Evolutionary conservation across 2,888 invertebrate species (phyloP).

Genomic region (Agrochola litura): DNA sequence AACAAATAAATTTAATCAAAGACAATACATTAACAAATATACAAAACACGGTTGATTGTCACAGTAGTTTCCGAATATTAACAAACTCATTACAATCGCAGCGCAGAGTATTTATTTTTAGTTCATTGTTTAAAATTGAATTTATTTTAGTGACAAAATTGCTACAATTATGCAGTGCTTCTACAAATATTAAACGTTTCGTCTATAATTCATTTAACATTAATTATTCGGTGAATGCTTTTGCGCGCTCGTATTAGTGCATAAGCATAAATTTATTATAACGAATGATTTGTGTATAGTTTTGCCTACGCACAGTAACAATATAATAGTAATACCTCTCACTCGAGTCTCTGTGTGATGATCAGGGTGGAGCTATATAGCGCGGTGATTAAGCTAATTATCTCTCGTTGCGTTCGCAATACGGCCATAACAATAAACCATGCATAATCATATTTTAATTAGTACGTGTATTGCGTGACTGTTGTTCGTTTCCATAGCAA

Average conservation of each 20-base stretch:
- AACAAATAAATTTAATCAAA: background rate
- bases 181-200: slow-evolving; percentile 48
- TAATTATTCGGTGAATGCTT: slow-evolving; percentile 59
- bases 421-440: slow-evolving; percentile 55
- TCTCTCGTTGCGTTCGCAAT: slow-evolving; percentile 50
- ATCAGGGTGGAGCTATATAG: slow-evolving; percentile 37
- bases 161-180: slow-evolving; percentile 28
- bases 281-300: slow-evolving; percentile 60
- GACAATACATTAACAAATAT: slow-evolving; percentile 2
- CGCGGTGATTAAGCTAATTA: slow-evolving; percentile 61
- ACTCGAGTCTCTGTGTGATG: slow-evolving; percentile 31
- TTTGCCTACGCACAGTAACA: slow-evolving; percentile 40
- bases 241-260: slow-evolving; percentile 46
- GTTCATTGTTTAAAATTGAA: slow-evolving; percentile 39
- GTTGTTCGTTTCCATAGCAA: slow-evolving; percentile 33
- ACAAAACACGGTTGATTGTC: slow-evolving; percentile 11
- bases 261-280: slow-evolving; percentile 51
- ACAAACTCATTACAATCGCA: slow-evolving; percentile 33
- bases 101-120: slow-evolving; percentile 33
- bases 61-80: slow-evolving; percentile 34
- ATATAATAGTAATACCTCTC: slow-evolving; percentile 33
- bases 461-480: slow-evolving; percentile 26
- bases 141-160: slow-evolving; percentile 44
- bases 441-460: slow-evolving; percentile 58
- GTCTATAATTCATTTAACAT: slow-evolving; percentile 58